Evolutionary conservation across 2,113 vertebrate genomes (phyloP), one percentile per base, ranked within the genome.

Genomic region (Tonatia bakeri): DNA sequence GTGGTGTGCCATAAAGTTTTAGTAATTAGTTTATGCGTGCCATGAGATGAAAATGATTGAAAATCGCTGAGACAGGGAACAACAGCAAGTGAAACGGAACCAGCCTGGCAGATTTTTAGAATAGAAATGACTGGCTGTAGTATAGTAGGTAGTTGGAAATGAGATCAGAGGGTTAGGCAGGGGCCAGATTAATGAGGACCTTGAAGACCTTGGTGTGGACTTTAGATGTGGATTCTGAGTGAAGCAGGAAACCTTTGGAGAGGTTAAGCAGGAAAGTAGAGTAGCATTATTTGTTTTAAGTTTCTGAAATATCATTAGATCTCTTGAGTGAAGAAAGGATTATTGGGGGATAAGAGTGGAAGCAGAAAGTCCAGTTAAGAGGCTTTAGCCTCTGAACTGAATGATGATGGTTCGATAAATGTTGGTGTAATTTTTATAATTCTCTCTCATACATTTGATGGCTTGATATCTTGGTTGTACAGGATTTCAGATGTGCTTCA

Each of bases 401-500:
- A 45, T 56, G 31, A 50, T 83, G 17, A 20, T 91, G 24, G 36
- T 6, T 84, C 3, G 38, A 0, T 76, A 56, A 80, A 28, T 70
- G 43, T 50, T 77, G 45, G 9, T 92, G 26, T 1, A 26, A 24
- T 67, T 70, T 73, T 76, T 73, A 54, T 87, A 76, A 12, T 94
- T 97, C 24, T 89, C 31, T 82, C 28, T 91, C n/a, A 38, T 77
- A 52, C 22, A 33, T 4, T 50, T 91, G 95, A 79, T 90, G 73
- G 38, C 45, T 73, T 94, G 79, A 12, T 90, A 16, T 75, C 77
- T 94, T 91, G 47, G 2, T 94, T 96, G 19, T 85, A 56, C 61
- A 97, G 98, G 50, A 87, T 96, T 96, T 94, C 97, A 82, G 92
- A 96, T 92, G 99, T 99, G 99, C 98, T 99, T 82, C 54, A 97